phyloP scores from a whole-genome alignment of 2,888 invertebrate species.

The Eilema griseolum region DNA sequence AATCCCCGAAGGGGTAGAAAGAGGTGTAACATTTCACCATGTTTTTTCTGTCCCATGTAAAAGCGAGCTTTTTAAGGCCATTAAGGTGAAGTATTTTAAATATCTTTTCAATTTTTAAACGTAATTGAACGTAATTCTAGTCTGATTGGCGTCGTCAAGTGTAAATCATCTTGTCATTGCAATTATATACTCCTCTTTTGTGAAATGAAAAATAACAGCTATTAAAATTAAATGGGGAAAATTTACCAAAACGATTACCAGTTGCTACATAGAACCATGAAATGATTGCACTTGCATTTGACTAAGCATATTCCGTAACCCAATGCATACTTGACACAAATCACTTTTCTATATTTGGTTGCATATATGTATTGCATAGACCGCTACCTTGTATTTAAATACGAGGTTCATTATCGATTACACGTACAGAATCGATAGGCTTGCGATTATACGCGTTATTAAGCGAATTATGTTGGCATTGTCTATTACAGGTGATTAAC shows the following conservation, averaged over 20 bases:
- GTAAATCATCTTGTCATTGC: background rate
- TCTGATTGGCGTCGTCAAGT: background rate
- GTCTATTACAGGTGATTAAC: slow-evolving; percentile 10
- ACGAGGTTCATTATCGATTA: slow-evolving; percentile 44
- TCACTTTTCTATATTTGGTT: slow-evolving; percentile 26
- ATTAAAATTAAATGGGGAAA: slow-evolving; percentile 6
- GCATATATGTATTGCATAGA: slow-evolving; percentile 14
- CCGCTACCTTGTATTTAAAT: slow-evolving; percentile 45
- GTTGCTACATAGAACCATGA: slow-evolving; percentile 13
- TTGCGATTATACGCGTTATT: slow-evolving; percentile 43
- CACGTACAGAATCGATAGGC: slow-evolving; percentile 44
- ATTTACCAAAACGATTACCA: slow-evolving; percentile 3
- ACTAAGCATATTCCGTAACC: slow-evolving; percentile 14
- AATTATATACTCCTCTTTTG: background rate
- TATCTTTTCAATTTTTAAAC: background rate
- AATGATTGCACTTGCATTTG: slow-evolving; percentile 18
- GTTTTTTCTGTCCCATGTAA: background rate
- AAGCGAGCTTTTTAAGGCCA: too few relatives aligned
- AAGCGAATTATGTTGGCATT: slow-evolving; percentile 33
- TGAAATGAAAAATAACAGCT: slow-evolving; percentile 7
- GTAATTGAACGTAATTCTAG: background rate
- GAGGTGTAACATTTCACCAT: too few relatives aligned
- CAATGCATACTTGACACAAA: slow-evolving; percentile 25
- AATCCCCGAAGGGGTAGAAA: too few relatives aligned
- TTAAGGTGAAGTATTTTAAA: background rate